Evolutionary conservation across 37 sponge, comb jelly and placozoan species (phyloP), one percentile per base, ranked within the genome.

Genomic region (Aphrocallistes beatrix): DNA sequence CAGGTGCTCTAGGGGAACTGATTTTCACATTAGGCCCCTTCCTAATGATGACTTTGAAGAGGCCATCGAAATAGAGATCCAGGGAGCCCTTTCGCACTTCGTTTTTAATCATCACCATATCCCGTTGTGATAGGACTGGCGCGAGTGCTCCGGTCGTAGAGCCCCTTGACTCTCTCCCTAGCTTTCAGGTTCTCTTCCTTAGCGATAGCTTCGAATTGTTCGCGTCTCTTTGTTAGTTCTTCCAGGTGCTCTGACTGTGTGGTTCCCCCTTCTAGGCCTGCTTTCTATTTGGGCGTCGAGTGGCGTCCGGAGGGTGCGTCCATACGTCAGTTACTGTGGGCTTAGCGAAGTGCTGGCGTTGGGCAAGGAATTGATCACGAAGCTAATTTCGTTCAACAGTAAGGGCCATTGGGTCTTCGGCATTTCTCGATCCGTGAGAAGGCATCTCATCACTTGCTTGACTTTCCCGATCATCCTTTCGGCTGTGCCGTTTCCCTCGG

Each of bases 371-470:
- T 60, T 60, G 3, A 60, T 19, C 6, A 60, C n/a, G 21, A 25
- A 60, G 3, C 75, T 30, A 19, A 60, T 30, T 60, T 60, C 3
- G 34, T 19, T 19, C 10, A 60, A 30, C n/a, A 60, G 75, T n/a
- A n/a, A n/a, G n/a, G n/a, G 25, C 25, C 75, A 60, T 8, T 13
- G 10, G n/a, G 10, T 30, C 21, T 25, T 60, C n/a, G 32, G 21
- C 8, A 32, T 19, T 60, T 28, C 34, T 19, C n/a, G 10, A 25
- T 60, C 75, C n/a, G 10, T 19, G 3, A 60, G 21, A 1, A 21
- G 75, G 21, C 75, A 60, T 60, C 75, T 60, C 75, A 60, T 60
- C 8, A 60, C n/a, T 28, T 60, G 75, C n/a, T 60, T 13, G n/a
- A 60, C 75, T 28, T 17, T 30, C 21, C n/a, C 28, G 21, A 60